Conservation (phyloP, 1,140 invertebrate species). For the Coelopa frigida region DNA sequence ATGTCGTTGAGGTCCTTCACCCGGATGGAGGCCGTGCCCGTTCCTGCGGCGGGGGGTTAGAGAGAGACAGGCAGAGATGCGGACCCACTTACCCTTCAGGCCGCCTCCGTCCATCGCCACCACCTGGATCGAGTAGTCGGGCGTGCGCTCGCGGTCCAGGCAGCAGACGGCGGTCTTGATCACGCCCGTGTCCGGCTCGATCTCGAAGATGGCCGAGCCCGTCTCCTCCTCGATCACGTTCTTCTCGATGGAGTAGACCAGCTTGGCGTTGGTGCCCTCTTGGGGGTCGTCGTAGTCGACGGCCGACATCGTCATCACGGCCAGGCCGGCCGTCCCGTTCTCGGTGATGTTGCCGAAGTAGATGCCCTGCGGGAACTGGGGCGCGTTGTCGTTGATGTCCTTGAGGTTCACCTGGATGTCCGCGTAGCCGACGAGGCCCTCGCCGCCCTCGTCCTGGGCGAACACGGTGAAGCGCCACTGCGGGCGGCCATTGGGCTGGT, state of each 20-base stretch:
- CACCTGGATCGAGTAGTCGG: constrained; percentile 61
- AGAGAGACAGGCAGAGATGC: too few relatives aligned
- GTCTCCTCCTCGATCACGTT: constrained; percentile 61
- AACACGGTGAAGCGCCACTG: constrained; percentile 70
- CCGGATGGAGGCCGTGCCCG: constrained; percentile 51
- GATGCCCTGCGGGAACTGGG: constrained; percentile 59
- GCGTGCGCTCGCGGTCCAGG: constrained; percentile 58
- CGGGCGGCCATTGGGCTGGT: constrained; percentile 61
- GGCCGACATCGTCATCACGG: constrained; percentile 65
- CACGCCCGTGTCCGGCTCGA: constrained; percentile 57
- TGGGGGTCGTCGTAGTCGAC: constrained; percentile 63
- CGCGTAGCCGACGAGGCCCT: constrained; percentile 63
- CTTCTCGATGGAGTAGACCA: constrained; percentile 61
- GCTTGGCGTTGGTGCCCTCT: constrained; percentile 56
- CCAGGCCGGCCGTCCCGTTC: constrained; percentile 55
- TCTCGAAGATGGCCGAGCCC: constrained; percentile 58
- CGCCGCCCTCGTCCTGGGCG: constrained; percentile 62
- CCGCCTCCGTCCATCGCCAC: constrained; percentile 56
- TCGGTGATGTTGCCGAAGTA: constrained; percentile 59
- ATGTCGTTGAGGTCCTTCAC: constrained; percentile 58
- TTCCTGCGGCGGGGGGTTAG: constrained; percentile 23
- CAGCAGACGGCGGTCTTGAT: constrained; percentile 60
- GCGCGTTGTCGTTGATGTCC: constrained; percentile 72
- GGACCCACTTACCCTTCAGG: constrained; percentile 50
- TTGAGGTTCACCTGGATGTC: constrained; percentile 65